phyloP scores from a whole-genome alignment of 1,140 invertebrate species.

The Paralvinella palmiformis region DNA sequence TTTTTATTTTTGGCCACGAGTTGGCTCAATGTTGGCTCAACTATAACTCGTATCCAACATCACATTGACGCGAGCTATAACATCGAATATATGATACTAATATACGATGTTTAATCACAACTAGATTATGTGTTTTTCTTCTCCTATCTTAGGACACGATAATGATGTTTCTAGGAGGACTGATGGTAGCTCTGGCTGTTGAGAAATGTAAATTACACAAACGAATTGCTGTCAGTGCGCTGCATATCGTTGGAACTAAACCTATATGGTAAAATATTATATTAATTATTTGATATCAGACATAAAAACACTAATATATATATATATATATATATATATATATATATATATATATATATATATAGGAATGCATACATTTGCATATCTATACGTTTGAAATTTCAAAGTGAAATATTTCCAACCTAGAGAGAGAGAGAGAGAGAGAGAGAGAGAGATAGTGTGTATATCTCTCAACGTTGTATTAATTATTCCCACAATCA shows the following conservation, averaged over 20 bases:
- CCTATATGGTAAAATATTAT: slow-evolving; percentile 26
- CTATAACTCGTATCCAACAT: no score
- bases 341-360: no score
- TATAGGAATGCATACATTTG: no score
- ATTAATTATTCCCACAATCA: background rate
- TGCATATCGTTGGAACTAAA: slow-evolving; percentile 65
- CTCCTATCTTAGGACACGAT: slow-evolving; percentile 54
- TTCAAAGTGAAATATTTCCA: background rate
- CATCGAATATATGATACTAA: no score
- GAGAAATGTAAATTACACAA: slow-evolving; percentile 79
- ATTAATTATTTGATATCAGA: no score
- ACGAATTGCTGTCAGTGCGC: slow-evolving; percentile 71
- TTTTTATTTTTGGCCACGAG: no score
- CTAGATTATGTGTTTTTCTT: no score
- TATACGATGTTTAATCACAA: no score
- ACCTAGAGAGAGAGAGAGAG: background rate
- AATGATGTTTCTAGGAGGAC: slow-evolving; percentile 68
- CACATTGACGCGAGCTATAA: no score
- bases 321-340: no score
- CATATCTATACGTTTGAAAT: background rate
- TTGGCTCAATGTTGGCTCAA: no score
- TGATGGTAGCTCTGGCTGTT: slow-evolving; percentile 78
- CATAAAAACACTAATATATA: no score
- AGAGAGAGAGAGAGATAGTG: background rate
- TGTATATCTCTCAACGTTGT: background rate